Conservation (phyloP, 2,797 vertebrate genomes). For the Crenichthys baileyi region DNA sequence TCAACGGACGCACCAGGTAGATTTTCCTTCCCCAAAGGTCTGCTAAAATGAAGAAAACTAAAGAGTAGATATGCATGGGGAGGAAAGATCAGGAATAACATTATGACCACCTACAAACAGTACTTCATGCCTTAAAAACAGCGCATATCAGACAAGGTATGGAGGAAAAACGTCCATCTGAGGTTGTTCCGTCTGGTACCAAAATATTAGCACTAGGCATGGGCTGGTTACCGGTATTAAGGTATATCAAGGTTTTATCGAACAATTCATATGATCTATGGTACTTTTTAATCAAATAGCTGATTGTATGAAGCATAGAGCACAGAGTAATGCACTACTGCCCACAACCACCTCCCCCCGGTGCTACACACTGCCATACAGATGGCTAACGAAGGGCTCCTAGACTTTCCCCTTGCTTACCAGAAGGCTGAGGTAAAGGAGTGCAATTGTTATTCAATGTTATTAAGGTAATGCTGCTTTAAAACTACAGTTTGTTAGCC, state of each 20-base stretch:
- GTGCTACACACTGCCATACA: no score
- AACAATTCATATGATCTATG: not conserved
- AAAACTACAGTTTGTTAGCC: not conserved
- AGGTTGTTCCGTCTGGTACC: not conserved
- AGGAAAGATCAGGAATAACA: not conserved
- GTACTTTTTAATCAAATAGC: not conserved
- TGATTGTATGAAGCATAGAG: no score
- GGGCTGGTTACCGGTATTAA: not conserved
- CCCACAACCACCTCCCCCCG: no score
- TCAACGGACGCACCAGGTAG: conserved; percentile 16
- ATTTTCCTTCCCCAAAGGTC: not conserved
- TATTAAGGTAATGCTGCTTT: not conserved
- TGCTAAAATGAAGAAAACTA: not conserved
- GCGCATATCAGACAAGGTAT: not conserved
- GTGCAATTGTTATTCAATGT: not conserved
- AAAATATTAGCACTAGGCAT: not conserved
- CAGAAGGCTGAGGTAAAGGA: not conserved
- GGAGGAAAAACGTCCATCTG: not conserved
- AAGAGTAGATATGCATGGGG: not conserved
- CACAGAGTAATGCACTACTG: no score
- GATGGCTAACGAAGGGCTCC: not conserved
- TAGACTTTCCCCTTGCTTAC: not conserved
- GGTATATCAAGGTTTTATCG: not conserved
- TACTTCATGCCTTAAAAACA: not conserved
- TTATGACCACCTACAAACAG: not conserved